Base-by-base conservation (phyloP, 2,113 vertebrate species). In the Myotis yumanensis region DNA sequence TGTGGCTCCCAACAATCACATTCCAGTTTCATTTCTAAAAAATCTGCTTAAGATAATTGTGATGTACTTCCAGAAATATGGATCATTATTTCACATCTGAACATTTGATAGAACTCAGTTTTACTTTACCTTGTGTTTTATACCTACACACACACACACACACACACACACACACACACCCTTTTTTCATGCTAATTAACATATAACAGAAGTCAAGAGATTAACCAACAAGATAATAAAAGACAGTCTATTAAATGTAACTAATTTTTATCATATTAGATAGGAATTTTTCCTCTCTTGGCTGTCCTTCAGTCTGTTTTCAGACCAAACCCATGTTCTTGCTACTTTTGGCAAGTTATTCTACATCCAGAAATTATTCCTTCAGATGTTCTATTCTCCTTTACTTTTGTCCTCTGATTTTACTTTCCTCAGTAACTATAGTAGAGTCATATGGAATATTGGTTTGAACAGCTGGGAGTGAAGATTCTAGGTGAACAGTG, bases 11-110 rank as follows among this genome's bases (percentile, higher is more conserved):
- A 97, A 95, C 28, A 97, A 96, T 80, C 23, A 88, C 54, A 91
- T 96, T 96, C 94, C 86, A 95, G 83, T 90, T 96, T 83, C 8
- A n/a, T 15, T 93, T 84, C 68, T 43, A 79, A 87, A 86, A 76
- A 97, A 91, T 73, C 72, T 94, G 59, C 18, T 71, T 97, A 90
- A 88, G 0, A 11, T 57, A 91, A 14, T 95, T 97, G 79, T 89
- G 20, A 89, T 96, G 22, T 52, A 40, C 57, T 69, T 96, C 25
- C 59, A n/a, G 88, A 97, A 94, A 73, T 57, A 68, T 9, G 69
- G 89, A 82, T 90, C 23, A 23, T 95, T 2, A 0, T 89, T 94
- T 94, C 51, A 62, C 43, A 94, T 54, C 51, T 86, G 40, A 73
- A 66, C 32, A 89, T 0, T 1, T 3, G 25, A 30, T 23, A 96